Percentiles rank a stretch among this genome's conserved stretches.
Evolutionary conservation across 2,888 invertebrate species (phyloP).

Genomic region (Mermis nigrescens): DNA sequence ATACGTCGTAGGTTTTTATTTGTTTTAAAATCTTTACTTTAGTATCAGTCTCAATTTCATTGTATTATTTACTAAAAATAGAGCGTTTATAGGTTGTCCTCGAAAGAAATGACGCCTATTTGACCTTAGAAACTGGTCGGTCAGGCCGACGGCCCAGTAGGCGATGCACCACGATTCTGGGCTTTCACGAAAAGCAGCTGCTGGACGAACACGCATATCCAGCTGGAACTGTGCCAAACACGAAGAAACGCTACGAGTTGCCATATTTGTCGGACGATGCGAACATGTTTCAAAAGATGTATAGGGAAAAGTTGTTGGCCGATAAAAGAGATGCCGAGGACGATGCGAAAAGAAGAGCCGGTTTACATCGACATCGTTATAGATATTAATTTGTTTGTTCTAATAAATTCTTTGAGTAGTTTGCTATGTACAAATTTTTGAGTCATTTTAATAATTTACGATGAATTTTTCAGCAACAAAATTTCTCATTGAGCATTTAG

Average conservation of each 20-base stretch:
- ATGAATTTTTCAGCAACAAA: no score
- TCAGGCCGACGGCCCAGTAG: constrained; percentile 31
- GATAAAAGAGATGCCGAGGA: constrained; percentile 17
- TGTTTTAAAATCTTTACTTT: no score
- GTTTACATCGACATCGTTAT: no score
- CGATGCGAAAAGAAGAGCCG: constrained; percentile 7
- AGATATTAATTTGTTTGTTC: no score
- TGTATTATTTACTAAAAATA: no score
- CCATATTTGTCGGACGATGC: constrained; percentile 29
- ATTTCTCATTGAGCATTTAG: no score
- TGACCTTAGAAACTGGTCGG: constrained; percentile 66
- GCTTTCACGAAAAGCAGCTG: constrained; percentile 8
- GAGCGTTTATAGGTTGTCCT: no score
- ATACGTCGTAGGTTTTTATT: no score
- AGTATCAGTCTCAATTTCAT: no score
- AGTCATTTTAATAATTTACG: no score
- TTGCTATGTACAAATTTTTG: no score
- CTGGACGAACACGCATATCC: neutral
- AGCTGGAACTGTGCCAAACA: neutral
- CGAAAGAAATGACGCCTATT: constrained; percentile 76
- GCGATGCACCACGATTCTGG: constrained; percentile 5
- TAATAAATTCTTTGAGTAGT: no score
- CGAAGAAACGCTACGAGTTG: constrained; percentile 19
- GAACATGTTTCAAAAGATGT: constrained; percentile 27
- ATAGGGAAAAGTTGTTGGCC: constrained; percentile 25